These are phyloP conservation scores for Sparidentex hasta DNA, from an alignment of 2,797 vertebrate genomes.

Conservation along the genomic window DNA sequence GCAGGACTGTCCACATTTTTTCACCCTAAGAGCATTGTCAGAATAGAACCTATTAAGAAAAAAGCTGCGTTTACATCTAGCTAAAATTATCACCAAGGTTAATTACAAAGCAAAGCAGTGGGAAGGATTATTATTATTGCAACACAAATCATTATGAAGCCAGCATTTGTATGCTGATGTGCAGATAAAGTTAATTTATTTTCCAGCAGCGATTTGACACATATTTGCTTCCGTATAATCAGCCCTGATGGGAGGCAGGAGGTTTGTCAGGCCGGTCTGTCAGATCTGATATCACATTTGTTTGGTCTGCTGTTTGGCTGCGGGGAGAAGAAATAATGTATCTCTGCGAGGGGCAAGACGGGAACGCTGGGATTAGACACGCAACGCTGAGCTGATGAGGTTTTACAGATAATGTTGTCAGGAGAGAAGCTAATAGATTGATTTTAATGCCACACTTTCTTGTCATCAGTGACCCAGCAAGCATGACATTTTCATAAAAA, in stretches of 20 bases:
- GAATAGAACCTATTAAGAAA: neutral
- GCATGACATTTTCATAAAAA: slow-evolving; percentile 39
- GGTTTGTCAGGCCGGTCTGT: slow-evolving; percentile 51
- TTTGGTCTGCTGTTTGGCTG: slow-evolving; percentile 46
- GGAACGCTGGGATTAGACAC: slow-evolving; percentile 53
- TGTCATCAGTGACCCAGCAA: slow-evolving; percentile 41
- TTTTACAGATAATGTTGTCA: slow-evolving; percentile 57
- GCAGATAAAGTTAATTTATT: slow-evolving; percentile 36
- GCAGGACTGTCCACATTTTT: too few relatives aligned
- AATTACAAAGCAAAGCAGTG: slow-evolving; percentile 31
- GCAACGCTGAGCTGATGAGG: slow-evolving; percentile 57
- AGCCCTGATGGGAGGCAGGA: slow-evolving; percentile 33
- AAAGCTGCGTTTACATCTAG: slow-evolving; percentile 18
- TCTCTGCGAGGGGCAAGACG: slow-evolving; percentile 39
- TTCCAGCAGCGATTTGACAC: slow-evolving; percentile 41
- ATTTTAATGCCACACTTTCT: slow-evolving; percentile 45
- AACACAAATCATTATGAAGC: slow-evolving; percentile 10
- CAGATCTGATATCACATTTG: slow-evolving; percentile 60
- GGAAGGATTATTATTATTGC: slow-evolving; percentile 1
- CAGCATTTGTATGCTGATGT: slow-evolving; percentile 38
- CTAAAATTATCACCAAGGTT: slow-evolving; percentile 24
- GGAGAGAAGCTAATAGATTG: slow-evolving; percentile 50
- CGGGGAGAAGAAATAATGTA: slow-evolving; percentile 59
- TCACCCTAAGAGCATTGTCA: too few relatives aligned
- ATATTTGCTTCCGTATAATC: slow-evolving; percentile 36